Evolutionary conservation across 2,888 invertebrate species (phyloP).

Genomic region (Apodemia duryi): DNA sequence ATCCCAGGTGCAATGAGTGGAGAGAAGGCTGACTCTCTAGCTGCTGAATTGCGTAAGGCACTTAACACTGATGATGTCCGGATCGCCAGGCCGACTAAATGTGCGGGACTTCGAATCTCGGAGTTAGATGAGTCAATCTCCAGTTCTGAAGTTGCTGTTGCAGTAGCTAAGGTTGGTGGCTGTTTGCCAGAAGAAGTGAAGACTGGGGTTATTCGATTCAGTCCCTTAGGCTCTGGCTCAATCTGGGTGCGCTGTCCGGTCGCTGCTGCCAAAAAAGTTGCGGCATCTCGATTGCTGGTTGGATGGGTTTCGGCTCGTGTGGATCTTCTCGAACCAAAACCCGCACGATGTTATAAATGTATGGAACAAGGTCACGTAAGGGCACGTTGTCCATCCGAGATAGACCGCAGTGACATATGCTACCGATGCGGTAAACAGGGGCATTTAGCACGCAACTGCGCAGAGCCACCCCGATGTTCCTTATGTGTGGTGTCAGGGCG

Average conservation of each 20-base stretch:
- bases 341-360: constrained; percentile 27
- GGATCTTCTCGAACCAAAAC: constrained; percentile 15
- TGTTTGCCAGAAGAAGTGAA: constrained; percentile 17
- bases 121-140: constrained; percentile 25
- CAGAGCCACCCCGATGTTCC: constrained; percentile 14
- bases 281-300: neutral
- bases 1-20: constrained; percentile 21
- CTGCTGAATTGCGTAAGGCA: constrained; percentile 18
- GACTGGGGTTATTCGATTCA: neutral
- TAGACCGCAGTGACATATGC: constrained; percentile 20
- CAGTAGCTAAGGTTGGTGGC: constrained; percentile 16
- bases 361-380: constrained; percentile 23
- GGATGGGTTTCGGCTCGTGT: constrained; percentile 23
- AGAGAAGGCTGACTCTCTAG: constrained; percentile 25
- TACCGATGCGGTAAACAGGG: constrained; percentile 30
- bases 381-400: constrained; percentile 17
- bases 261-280: constrained; percentile 23
- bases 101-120: constrained; percentile 20
- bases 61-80: constrained; percentile 11
- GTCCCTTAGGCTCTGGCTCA: neutral
- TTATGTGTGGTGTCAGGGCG: constrained; percentile 18
- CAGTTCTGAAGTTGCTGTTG: constrained; percentile 12
- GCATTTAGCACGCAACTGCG: constrained; percentile 16
- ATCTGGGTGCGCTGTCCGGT: constrained; percentile 21
- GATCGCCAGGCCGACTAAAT: constrained; percentile 24